Evolutionary conservation across 1,140 invertebrate species (phyloP).

Genomic region (Lepidurus arcticus): DNA sequence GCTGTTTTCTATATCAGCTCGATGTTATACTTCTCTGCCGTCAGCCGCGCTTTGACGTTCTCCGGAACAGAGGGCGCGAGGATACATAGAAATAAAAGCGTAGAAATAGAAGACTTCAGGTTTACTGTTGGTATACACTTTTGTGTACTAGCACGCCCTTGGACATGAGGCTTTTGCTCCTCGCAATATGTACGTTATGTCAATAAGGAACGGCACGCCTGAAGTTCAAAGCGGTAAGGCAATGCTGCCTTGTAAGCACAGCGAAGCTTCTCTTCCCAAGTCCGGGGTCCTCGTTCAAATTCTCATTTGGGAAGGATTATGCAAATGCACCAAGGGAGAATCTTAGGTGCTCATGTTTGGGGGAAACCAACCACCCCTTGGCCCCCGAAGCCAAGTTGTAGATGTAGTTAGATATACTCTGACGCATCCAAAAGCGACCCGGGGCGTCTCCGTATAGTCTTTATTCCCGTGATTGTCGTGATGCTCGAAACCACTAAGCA

Average conservation of each 20-base stretch:
- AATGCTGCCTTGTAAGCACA: neutral
- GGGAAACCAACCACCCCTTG: neutral
- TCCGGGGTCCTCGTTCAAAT: neutral
- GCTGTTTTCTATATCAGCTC: neutral
- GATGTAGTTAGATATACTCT: neutral
- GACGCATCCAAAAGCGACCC: neutral
- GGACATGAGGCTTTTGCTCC: neutral
- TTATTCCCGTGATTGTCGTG: neutral
- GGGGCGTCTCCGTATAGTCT: neutral
- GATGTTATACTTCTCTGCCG: neutral
- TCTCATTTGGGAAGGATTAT: constrained; percentile 13
- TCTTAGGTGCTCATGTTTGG: neutral
- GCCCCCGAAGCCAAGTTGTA: constrained; percentile 6
- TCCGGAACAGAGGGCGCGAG: too few relatives aligned
- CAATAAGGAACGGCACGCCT: constrained; percentile 9
- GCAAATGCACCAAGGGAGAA: neutral
- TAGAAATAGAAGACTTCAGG: neutral
- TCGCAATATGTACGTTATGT: constrained; percentile 5
- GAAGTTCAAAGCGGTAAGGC: neutral
- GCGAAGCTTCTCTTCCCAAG: neutral
- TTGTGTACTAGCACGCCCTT: neutral
- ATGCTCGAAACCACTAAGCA: too few relatives aligned
- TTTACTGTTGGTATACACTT: neutral
- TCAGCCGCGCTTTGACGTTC: neutral
- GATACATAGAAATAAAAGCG: neutral